Evolutionary conservation across 2,888 invertebrate species (phyloP).

Genomic region (Phengaris alcon): DNA sequence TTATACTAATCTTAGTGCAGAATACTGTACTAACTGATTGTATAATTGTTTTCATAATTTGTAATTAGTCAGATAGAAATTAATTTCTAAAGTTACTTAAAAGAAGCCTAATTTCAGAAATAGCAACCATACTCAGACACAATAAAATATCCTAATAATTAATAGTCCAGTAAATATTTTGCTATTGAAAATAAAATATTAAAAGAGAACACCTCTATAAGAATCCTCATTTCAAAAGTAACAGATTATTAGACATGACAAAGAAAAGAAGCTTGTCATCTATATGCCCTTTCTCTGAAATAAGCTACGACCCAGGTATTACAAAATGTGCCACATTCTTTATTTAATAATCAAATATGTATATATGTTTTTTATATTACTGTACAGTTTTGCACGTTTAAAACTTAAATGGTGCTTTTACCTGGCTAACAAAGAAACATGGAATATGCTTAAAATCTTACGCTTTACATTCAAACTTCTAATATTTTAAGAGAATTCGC

Average conservation of each 20-base stretch:
- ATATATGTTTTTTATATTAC: background rate
- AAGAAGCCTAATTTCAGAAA: slow-evolving; percentile 1
- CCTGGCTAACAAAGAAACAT: background rate
- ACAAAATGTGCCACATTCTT: slow-evolving; percentile 1
- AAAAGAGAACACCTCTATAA: background rate
- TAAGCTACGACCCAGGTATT: background rate
- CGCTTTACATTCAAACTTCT: background rate
- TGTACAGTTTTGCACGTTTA: background rate
- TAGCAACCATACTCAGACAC: no score
- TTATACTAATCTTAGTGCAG: slow-evolving; percentile 20
- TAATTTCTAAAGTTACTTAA: background rate
- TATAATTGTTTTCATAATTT: background rate
- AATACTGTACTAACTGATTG: background rate
- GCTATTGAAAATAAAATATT: no score
- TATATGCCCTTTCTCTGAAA: background rate
- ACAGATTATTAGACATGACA: background rate
- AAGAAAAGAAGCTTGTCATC: background rate
- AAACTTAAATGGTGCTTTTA: background rate
- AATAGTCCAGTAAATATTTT: no score
- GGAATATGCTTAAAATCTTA: background rate
- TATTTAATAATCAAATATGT: background rate
- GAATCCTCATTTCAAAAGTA: background rate
- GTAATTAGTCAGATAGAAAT: background rate
- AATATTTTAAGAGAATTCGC: background rate
- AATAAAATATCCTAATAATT: no score